phyloP scores from a whole-genome alignment of 2,888 invertebrate species.

The Pomacea canaliculata region DNA sequence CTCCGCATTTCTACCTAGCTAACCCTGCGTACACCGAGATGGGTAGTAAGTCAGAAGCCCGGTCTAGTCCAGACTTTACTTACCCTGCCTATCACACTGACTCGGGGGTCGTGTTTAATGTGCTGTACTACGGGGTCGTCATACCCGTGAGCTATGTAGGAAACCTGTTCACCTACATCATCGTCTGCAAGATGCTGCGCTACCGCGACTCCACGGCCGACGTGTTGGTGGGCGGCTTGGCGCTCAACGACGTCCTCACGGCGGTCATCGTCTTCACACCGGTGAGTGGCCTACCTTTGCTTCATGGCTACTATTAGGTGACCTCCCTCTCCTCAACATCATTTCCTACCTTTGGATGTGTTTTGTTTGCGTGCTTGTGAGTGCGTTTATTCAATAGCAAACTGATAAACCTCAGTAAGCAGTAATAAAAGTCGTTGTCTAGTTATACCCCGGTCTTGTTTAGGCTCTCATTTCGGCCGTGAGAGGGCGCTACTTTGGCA shows the following conservation, averaged over 20 bases:
- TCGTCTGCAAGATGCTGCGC: constrained; percentile 29
- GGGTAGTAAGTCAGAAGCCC: no score
- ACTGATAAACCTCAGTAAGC: no score
- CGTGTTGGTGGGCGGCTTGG: constrained; percentile 31
- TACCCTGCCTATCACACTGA: neutral
- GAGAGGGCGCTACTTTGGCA: constrained; percentile 24
- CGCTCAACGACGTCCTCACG: constrained; percentile 36
- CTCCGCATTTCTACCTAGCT: no score
- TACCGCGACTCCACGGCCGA: constrained; percentile 34
- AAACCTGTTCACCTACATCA: constrained; percentile 35
- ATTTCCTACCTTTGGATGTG: no score
- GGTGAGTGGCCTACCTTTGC: neutral
- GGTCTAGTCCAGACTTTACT: neutral
- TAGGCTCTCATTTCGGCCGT: constrained; percentile 29
- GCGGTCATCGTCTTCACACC: constrained; percentile 33
- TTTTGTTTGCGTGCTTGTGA: no score
- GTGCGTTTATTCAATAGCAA: no score
- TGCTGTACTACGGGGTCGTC: constrained; percentile 26
- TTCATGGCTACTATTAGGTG: no score
- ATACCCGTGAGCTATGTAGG: constrained; percentile 30
- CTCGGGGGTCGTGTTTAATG: constrained; percentile 10
- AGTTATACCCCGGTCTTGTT: neutral
- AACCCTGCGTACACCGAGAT: no score
- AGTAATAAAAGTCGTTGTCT: no score
- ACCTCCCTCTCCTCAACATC: no score